Evolutionary conservation across 2,797 vertebrate species (phyloP).

Genomic region (Rhadinocentrus ornatus): DNA sequence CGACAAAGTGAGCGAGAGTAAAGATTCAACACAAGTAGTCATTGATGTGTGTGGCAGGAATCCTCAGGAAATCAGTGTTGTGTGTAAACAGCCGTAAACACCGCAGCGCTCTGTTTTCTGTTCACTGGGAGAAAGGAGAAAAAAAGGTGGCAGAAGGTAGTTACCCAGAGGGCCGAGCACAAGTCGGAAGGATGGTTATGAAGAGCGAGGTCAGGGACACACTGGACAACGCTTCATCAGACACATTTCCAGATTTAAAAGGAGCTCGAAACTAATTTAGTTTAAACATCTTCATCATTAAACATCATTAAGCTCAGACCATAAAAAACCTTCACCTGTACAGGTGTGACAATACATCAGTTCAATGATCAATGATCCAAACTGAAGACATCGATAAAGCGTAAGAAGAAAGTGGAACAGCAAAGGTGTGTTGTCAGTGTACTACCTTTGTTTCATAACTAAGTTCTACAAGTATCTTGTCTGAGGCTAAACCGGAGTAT

Average conservation of each 20-base stretch:
- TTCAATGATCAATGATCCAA: neutral
- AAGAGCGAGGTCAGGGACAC: conserved; percentile 1
- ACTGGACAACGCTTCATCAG: neutral
- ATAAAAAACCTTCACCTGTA: neutral
- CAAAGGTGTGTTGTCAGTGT: neutral
- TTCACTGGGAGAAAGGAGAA: conserved; percentile 35
- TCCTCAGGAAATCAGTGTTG: conserved; percentile 57
- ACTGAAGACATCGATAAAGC: too few relatives aligned
- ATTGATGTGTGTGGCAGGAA: conserved; percentile 60
- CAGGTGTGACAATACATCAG: neutral
- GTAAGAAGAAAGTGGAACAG: neutral
- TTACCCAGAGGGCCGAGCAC: conserved; percentile 80
- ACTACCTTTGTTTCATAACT: neutral
- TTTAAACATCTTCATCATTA: neutral
- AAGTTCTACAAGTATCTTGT: neutral
- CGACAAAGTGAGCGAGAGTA: conserved; percentile 4
- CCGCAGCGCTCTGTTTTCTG: conserved; percentile 51
- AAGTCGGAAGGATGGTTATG: conserved; percentile 52
- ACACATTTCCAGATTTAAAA: neutral
- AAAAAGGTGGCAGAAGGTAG: conserved; percentile 74
- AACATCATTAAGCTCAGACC: neutral
- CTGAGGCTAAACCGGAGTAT: neutral
- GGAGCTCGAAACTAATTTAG: neutral
- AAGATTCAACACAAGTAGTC: conserved; percentile 56
- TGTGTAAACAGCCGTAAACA: conserved; percentile 68